Evolutionary conservation across 2,797 vertebrate genomes (phyloP), one percentile per base, ranked within the genome.

Genomic region (Thaleichthys pacificus): DNA sequence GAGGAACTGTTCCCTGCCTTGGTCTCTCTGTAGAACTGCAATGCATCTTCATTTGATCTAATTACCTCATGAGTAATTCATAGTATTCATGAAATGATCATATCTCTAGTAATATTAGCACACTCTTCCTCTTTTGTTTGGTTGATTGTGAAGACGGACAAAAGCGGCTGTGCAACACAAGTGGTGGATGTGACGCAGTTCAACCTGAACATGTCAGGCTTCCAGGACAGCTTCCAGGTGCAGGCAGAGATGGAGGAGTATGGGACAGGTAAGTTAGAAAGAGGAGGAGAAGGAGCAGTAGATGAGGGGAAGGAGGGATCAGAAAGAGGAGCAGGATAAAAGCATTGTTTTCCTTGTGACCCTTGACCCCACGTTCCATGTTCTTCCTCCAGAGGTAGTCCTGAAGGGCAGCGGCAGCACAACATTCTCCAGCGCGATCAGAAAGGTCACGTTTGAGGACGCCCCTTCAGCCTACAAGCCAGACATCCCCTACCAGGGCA

Each of bases 241-340:
- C 82, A 77, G 0, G 87, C 89, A 74, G 89, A 88, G 0, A 49
- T 96, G 75, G 80, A 90, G 66, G 94, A 96, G 78, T 70, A 71
- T 54, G 93, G 85, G 70, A 95, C 95, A 68, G 94, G 95, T 96
- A 78, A 68, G 69, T 61, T 61, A 24, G 9, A 14, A 14, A 19
- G 4, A 14, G 26, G 1, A 14, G 4, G 56, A 95, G 75, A 78
- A 90, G 67, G 93, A 95, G 77, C 69, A 69, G 49, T 4, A 51
- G 49, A 51, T 1, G 51, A n/a, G 84, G 70, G 94, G 94, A 67
- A 77, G 75, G 78, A 90, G 67, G 93, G 95, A 76, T 70, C 28
- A 30, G 28, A 30, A 30, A 30, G 28, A 30, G 28, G 28, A 30
- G 28, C 28, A 30, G 3, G 3, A 68, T 56, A 92, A 83, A 66